Evolutionary conservation across 1,140 invertebrate species (phyloP), one percentile per base, ranked within the genome.

Genomic region (Probaryconus sp.): DNA sequence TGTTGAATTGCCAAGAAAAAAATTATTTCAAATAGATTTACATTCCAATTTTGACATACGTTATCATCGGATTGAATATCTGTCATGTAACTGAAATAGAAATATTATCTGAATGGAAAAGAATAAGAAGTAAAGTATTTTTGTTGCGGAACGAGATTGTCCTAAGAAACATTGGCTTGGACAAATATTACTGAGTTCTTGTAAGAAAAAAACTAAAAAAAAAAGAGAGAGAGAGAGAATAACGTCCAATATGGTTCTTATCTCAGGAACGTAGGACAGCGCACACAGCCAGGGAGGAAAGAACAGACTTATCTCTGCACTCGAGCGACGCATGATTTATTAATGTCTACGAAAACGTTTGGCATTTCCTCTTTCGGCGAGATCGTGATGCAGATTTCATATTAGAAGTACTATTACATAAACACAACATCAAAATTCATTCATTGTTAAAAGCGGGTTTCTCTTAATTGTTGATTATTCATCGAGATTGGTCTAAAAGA

Each of bases 251-350:
- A 53, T 40, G 28, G 26, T 61, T 63, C 5, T 70, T 70, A 70
- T 70, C 67, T 70, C 30, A 14, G 56, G 31, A 31, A 48, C 63
- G 51, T 28, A 53, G 38, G 47, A 53, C 45, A 53, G 20, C 38
- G 14, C 30, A 47, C 10, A 47, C 11, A 28, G 33, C 21, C 1
- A 30, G 24, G 33, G 14, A 47, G 37, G 26, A 55, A 55, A 31
- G 33, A 55, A 21, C 3, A 21, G 50, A 58, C 33, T 71, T 70
- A 70, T 70, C 67, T 61, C 14, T 58, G 51, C 58, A 64, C 43
- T 64, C 50, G 60, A 64, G 50, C 69, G 47, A 60, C 60, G 33
- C 60, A 73, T 71, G 69, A 73, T 73, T 73, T 73, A 73, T 65
- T 37, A 35, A 28, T 24, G 47, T 73, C 69, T 60, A 61, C 55